Percentiles rank a stretch among this genome's conserved stretches.
phyloP scores from a whole-genome alignment of 2,113 vertebrate species.

The Galemys pyrenaicus region DNA sequence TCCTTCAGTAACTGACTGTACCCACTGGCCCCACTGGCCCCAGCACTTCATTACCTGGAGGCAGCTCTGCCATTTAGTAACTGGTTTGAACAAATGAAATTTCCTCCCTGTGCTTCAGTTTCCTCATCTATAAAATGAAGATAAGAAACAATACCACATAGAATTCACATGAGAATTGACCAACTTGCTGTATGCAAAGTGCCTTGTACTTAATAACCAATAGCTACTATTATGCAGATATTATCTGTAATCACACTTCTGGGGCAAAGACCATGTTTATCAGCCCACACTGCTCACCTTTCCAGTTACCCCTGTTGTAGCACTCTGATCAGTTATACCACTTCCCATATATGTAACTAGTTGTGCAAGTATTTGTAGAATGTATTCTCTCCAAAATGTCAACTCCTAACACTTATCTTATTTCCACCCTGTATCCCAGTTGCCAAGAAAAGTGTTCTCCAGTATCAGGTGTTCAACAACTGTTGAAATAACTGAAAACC shows the following conservation, averaged over 20 bases:
- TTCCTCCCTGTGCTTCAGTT: conserved; percentile 47
- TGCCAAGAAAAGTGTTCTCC: not conserved
- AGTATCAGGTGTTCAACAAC: not conserved
- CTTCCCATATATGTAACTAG: not conserved
- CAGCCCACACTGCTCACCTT: not conserved
- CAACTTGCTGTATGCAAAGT: not conserved
- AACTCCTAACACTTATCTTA: not conserved
- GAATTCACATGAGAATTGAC: not conserved
- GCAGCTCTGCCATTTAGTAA: not conserved
- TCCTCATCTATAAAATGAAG: conserved; percentile 19
- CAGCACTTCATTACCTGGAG: not conserved
- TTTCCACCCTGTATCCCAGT: not conserved
- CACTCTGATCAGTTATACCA: not conserved
- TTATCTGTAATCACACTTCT: not conserved
- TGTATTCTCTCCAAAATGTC: conserved; percentile 1
- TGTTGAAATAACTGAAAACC: not conserved
- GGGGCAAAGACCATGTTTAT: not conserved
- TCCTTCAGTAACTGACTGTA: conserved; percentile 28
- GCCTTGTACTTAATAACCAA: not conserved
- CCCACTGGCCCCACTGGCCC: not conserved
- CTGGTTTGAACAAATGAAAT: conserved; percentile 46
- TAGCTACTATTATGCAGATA: conserved; percentile 4
- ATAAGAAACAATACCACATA: not conserved
- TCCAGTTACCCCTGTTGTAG: not conserved
- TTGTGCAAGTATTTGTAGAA: not conserved